Evolutionary conservation across 2,888 invertebrate species (phyloP).

Genomic region (Leptura quadrifasciata): DNA sequence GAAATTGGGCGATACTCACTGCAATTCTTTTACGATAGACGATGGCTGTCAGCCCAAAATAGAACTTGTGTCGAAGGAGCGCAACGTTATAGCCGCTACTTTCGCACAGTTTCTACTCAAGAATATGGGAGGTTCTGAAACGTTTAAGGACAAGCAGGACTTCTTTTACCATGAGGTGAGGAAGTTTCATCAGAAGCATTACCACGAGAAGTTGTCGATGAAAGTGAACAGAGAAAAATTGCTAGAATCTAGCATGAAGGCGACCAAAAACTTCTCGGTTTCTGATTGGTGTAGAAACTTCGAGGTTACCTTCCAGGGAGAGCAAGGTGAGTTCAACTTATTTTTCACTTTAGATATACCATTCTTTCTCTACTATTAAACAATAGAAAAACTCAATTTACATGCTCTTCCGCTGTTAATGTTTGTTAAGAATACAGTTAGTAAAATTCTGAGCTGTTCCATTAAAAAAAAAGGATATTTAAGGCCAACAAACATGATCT

Average conservation of each 20-base stretch:
- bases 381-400: too few species aligned
- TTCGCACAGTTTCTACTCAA: conserved; percentile 93
- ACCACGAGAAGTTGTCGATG: conserved; percentile 89
- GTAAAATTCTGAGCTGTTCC: too few species aligned
- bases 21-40: conserved; percentile 87
- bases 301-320: conserved; percentile 94
- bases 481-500: too few species aligned
- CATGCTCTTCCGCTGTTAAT: too few species aligned
- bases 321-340: conserved; percentile 82
- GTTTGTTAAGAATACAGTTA: too few species aligned
- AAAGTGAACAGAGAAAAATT: conserved; percentile 89
- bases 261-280: conserved; percentile 89
- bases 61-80: conserved; percentile 87
- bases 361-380: too few species aligned
- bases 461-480: too few species aligned
- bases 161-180: conserved; percentile 85
- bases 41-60: conserved; percentile 94
- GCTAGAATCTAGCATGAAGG: conserved; percentile 88
- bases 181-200: conserved; percentile 89
- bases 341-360: too few species aligned
- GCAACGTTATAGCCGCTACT: conserved; percentile 94
- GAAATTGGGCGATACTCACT: conserved; percentile 75
- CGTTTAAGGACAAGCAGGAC: conserved; percentile 82
- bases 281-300: conserved; percentile 96
- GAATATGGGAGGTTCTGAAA: conserved; percentile 96